Base-by-base conservation (phyloP, 2,113 vertebrate species). In the Ochotona curzoniae region DNA sequence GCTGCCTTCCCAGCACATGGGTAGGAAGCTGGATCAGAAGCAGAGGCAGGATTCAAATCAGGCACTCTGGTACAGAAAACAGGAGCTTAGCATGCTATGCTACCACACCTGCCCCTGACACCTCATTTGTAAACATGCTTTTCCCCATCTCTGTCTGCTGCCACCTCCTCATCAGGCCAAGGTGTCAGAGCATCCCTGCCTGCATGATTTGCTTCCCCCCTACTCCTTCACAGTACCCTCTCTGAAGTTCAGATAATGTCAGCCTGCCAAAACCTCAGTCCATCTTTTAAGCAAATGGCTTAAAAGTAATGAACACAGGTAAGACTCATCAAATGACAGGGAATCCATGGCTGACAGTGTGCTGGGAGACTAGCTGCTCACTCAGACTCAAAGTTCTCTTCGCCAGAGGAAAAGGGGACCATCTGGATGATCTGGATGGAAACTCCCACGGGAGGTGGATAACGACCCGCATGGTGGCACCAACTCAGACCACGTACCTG, bases 221-320 rank as follows among this genome's bases (percentile, higher is more conserved):
- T 60, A 20, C 8, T 74, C 35, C 66, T 64, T 44, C 47, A 63
- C 9, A 49, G 67, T 4, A 30, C 74, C 26, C 12, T n/a, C 28
- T 60, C 71, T 14, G 1, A 28, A 30, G 18, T 28, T 63, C 38
- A 38, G 51, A 91, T 30, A 75, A 7, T 83, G 49, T 1, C 2
- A 35, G 49, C 38, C 86, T 83, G 94, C 61, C 10, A 89, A 92
- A 94, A 84, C 60, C 60, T 78, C 80, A 82, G n/a, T 8, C 23
- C 6, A 67, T 61, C 90, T 26, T 78, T 44, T 44, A 44, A 44
- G 57, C 10, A 92, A 69, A 90, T n/a, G 79, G 35, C 79, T 90
- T 90, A 47, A 63, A 87, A 71, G 67, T 61, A 81, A 80, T 26
- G 75, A 51, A 66, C 9, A 10, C 12, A 90, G 54, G 47, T 30